Evolutionary conservation across 2,888 invertebrate species (phyloP).

Genomic region (Plagodis dolabraria): DNA sequence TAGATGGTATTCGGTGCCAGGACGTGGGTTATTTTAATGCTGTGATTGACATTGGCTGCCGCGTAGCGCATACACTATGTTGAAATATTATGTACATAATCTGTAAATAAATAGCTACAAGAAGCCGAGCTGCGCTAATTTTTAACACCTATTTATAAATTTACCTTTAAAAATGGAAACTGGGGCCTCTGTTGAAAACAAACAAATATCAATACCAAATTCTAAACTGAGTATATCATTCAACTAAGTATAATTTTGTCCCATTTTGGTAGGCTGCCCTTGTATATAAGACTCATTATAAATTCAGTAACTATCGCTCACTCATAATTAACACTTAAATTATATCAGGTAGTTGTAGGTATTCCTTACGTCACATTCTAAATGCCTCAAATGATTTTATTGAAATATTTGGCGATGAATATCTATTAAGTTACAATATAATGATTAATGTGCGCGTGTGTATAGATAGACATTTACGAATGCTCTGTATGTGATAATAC

Average conservation of each 20-base stretch:
- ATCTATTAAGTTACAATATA: neutral
- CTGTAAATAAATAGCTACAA: conserved; percentile 62
- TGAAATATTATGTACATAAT: conserved; percentile 53
- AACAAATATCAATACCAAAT: conserved; percentile 54
- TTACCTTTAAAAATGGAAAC: conserved; percentile 82
- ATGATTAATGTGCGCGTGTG: too few relatives aligned
- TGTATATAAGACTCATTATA: too few relatives aligned
- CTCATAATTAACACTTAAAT: conserved; percentile 1
- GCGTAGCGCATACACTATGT: conserved; percentile 67
- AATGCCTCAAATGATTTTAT: conserved; percentile 23
- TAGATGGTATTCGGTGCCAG: conserved; percentile 59
- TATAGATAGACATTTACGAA: conserved; percentile 14
- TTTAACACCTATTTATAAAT: conserved; percentile 65
- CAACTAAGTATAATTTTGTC: conserved; percentile 2
- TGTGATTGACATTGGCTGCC: conserved; percentile 61
- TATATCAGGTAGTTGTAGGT: conserved; percentile 3
- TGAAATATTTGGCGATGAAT: neutral
- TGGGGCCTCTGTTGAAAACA: conserved; percentile 81
- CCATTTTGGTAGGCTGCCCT: neutral
- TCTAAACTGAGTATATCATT: conserved; percentile 6
- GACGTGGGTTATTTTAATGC: conserved; percentile 63
- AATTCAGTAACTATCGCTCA: neutral
- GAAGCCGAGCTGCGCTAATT: conserved; percentile 65
- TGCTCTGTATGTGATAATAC: conserved; percentile 4
- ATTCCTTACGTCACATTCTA: conserved; percentile 14